Base-by-base conservation (phyloP, 2,797 vertebrate genomes). In the Heliangelus exortis region DNA sequence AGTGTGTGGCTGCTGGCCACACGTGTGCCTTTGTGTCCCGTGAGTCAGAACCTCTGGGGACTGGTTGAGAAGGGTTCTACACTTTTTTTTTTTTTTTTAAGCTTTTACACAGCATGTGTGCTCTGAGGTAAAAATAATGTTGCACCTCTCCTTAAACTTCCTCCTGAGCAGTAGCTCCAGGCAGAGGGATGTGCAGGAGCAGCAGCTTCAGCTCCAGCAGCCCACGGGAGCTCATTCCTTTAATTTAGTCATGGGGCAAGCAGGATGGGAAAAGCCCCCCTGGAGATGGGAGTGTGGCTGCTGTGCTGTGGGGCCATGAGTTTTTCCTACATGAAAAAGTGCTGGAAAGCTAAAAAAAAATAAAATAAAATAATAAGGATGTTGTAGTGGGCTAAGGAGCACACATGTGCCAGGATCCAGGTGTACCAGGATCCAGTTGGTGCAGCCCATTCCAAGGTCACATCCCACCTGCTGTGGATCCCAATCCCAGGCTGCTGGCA, bases 61-160 rank as follows among this genome's bases (percentile, higher is more conserved):
- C 34, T 41, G 87, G 50, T 69, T 89, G 84, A 2, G 2, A 86
- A 84, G 59, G 80, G 88, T 83, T 73, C 77, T 9, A 8, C 5
- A 2, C 53, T 26, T 43, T 65, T 65, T 47, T 26, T 43, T 65
- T 65, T 47, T 47, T 62, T 33, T 84, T 69, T 14, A n/a, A 61
- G 89, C 47, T 93, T 69, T 84, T 17, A 1, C 81, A 81, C 89
- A 80, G 84, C 43, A n/a, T 75, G 93, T 95, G 93, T 95, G 90
- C 85, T 91, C 28, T 0, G 84, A 63, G 92, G 90, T 72, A 92
- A 96, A 96, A 94, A 95, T 95, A 94, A 62, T 31, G 57, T 90
- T 31, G 61, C 90, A 71, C 90, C 88, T 93, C 81, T 95, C 75
- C 78, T 43, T 80, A 86, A 2, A 51, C 74, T 87, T 69, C 92